Evolutionary conservation across 2,888 invertebrate genomes (phyloP).

Genomic region (Aradus depressus): DNA sequence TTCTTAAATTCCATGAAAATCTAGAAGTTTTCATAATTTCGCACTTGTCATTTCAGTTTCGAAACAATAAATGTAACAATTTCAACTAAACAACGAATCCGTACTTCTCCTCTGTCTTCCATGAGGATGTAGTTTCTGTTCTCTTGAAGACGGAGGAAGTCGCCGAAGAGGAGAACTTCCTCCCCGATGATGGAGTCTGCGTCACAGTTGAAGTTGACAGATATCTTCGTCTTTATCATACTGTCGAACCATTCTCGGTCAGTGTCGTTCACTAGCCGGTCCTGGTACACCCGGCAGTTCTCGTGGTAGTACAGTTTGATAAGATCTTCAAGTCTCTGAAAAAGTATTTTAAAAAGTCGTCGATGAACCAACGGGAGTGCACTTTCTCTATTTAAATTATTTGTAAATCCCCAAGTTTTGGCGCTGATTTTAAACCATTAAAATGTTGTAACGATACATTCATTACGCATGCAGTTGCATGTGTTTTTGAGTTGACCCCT

Average conservation of each 20-base stretch:
- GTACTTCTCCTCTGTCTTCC: constrained; percentile 48
- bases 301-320: constrained; percentile 83
- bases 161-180: constrained; percentile 54
- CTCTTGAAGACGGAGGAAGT: constrained; percentile 47
- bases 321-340: constrained; percentile 47
- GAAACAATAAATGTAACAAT: too few species aligned
- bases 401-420: neutral
- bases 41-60: too few species aligned
- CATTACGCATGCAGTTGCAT: too few species aligned
- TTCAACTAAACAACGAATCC: too few species aligned
- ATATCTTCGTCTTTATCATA: constrained; percentile 47
- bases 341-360: neutral
- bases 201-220: constrained; percentile 28
- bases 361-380: neutral
- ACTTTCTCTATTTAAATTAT: neutral
- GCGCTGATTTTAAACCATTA: too few species aligned
- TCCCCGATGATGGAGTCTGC: too few species aligned
- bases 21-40: too few species aligned
- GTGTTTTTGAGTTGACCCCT: too few species aligned
- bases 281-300: constrained; percentile 74
- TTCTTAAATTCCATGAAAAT: too few species aligned
- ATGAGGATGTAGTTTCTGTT: constrained; percentile 52
- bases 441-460: too few species aligned
- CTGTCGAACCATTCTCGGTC: constrained; percentile 64
- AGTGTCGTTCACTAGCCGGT: constrained; percentile 64